phyloP scores from a whole-genome alignment of 2,888 invertebrate genomes.

The Rotaria sp. region DNA sequence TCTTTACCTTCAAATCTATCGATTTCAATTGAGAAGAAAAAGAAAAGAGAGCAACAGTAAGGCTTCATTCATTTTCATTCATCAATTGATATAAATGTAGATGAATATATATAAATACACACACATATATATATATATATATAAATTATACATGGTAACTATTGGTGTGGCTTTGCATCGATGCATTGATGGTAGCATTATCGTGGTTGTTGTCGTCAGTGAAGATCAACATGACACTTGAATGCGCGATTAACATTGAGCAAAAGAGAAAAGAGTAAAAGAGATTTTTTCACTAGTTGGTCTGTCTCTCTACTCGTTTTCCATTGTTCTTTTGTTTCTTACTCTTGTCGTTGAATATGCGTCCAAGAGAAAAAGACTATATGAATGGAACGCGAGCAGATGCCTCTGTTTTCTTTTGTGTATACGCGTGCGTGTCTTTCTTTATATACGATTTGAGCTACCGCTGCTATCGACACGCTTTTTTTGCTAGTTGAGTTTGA shows the following conservation, averaged over 20 bases:
- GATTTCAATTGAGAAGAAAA: constrained; percentile 12
- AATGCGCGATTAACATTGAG: constrained; percentile 14
- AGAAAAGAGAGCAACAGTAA: constrained; percentile 17
- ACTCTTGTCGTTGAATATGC: neutral
- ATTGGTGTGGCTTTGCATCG: neutral
- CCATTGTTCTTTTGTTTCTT: constrained; percentile 1
- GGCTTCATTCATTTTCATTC: constrained; percentile 10
- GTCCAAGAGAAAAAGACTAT: neutral
- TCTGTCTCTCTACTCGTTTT: neutral
- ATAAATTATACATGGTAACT: neutral
- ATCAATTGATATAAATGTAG: constrained; percentile 4
- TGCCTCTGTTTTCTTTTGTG: constrained; percentile 8
- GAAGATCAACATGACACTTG: constrained; percentile 17
- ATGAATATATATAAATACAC: neutral
- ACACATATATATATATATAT: neutral
- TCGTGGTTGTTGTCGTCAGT: neutral
- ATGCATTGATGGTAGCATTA: neutral
- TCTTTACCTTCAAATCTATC: constrained; percentile 22
- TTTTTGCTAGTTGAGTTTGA: neutral
- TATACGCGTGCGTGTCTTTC: neutral
- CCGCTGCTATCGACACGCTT: neutral
- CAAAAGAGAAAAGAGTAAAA: neutral
- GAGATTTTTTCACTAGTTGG: neutral
- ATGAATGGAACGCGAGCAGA: neutral
- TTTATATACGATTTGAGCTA: neutral